Evolutionary conservation across 2,888 invertebrate species (phyloP), one percentile per base, ranked within the genome.

Genomic region (Ptychoptera albimana): DNA sequence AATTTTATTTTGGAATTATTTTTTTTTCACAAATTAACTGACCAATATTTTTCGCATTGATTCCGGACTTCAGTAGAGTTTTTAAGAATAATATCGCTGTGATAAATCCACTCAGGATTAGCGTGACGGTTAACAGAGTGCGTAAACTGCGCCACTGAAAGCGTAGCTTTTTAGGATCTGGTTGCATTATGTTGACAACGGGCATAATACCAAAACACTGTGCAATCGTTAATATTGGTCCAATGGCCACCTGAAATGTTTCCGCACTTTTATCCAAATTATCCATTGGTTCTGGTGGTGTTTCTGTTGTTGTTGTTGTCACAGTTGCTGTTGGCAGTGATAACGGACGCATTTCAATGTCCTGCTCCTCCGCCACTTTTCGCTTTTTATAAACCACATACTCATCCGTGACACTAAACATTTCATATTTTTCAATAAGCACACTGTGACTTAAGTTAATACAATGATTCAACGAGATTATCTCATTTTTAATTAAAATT

Each of bases 171-270:
- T 29, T 37, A 14, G 16, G 12, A 37, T 30, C 12, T 8, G 10
- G 16, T 30, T 37, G 10, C 9, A 8, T 12, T 3, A 42, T n/a
- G 13, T 23, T 23, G 8, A 29, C 13, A 7, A 42, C 12, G 2
- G 42, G 42, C 42, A 42, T 37, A 6, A 37, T 12, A 2, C 42
- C 42, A 13, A 42, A 42, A 8, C 12, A 11, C 29, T 42, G 42
- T 5, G 36, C 42, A 4, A 37, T 14, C 4, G 23, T 2, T 12
- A 42, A 14, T 36, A 42, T 29, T 8, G 42, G 42, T 30, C 29
- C 36, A 12, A 42, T 42, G 2, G 37, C 37, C 2, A 36, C 5
- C 8, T 29, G 16, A 30, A 42, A 42, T 29, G 16, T 42, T 7
- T 37, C 42, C 23, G 12, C 40, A 34, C n/a, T 32, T 11, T 7